These are phyloP conservation scores for Trochalopteron elliotii DNA, from an alignment of 2,113 vertebrate species.

Conservation along the genomic window DNA sequence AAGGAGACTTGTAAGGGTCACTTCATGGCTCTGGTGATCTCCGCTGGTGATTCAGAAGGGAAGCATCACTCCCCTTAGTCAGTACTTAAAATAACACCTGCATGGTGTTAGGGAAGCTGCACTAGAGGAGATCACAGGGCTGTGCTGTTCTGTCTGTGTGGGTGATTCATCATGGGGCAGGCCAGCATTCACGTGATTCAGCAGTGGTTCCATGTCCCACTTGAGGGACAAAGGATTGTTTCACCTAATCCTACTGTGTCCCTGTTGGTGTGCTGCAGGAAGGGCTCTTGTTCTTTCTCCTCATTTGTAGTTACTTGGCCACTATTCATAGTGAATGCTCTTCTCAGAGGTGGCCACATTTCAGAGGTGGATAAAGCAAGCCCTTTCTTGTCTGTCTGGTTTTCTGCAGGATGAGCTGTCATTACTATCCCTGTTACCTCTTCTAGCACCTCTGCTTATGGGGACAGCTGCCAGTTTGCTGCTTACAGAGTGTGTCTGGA, in stretches of 20 bases:
- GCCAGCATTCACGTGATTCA: background rate
- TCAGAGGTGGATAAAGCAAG: background rate
- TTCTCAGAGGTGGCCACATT: background rate
- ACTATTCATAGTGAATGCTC: background rate
- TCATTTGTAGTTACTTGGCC: background rate
- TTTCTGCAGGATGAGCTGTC: background rate
- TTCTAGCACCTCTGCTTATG: background rate
- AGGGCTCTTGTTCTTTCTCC: background rate
- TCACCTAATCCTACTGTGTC: background rate
- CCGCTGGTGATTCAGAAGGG: background rate
- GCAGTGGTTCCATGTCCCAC: background rate
- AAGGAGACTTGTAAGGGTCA: background rate
- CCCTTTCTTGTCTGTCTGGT: background rate
- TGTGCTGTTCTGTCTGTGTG: background rate
- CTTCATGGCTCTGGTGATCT: background rate
- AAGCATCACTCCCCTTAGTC: background rate
- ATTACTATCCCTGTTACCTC: background rate
- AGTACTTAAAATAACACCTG: background rate
- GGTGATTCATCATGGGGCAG: rapidly evolving
- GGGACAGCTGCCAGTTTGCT: background rate
- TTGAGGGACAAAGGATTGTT: background rate
- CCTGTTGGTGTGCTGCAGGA: background rate
- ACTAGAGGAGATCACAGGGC: background rate
- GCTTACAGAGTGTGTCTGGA: background rate
- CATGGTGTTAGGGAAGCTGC: background rate